Conservation (phyloP, 1,140 invertebrate genomes). For the Panagrolaimus sp. region DNA sequence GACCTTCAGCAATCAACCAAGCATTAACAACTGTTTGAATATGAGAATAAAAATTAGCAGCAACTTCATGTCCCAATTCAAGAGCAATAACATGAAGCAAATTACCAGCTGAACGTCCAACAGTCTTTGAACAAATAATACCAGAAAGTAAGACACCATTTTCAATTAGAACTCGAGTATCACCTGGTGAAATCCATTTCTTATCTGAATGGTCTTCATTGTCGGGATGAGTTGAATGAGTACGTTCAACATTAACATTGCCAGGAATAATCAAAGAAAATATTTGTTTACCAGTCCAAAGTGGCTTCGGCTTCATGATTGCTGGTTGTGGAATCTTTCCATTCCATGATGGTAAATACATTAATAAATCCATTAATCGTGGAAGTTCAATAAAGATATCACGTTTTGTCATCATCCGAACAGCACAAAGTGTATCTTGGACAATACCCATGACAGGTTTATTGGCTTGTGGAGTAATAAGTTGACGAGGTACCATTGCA, state of each 20-base stretch:
- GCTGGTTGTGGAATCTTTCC: conserved; percentile 96
- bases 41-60: conserved; percentile 93
- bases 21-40: conserved; percentile 98
- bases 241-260: conserved; percentile 93
- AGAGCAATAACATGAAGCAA: conserved; percentile 93
- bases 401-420: conserved; percentile 98
- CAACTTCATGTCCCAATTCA: conserved; percentile 92
- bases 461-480: conserved; percentile 89
- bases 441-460: conserved; percentile 99
- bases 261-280: conserved; percentile 97
- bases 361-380: conserved; percentile 96
- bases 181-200: conserved; percentile 98
- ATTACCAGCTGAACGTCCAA: conserved; percentile 91
- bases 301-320: conserved; percentile 90
- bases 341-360: conserved; percentile 98
- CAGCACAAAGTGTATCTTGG: conserved; percentile 93
- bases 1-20: conserved; percentile 91
- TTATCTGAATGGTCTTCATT: conserved; percentile 97
- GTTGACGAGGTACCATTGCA: conserved; percentile 90
- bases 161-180: conserved; percentile 96
- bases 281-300: conserved; percentile 96
- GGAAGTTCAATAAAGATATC: conserved; percentile 96
- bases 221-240: conserved; percentile 97
- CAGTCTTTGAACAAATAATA: conserved; percentile 95
- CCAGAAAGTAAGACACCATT: conserved; percentile 85